A percentile compares a stretch with the other conserved stretches of the same genome.
Evolutionary conservation across 1,140 invertebrate genomes (phyloP).

Genomic region (Batillaria attramentaria): DNA sequence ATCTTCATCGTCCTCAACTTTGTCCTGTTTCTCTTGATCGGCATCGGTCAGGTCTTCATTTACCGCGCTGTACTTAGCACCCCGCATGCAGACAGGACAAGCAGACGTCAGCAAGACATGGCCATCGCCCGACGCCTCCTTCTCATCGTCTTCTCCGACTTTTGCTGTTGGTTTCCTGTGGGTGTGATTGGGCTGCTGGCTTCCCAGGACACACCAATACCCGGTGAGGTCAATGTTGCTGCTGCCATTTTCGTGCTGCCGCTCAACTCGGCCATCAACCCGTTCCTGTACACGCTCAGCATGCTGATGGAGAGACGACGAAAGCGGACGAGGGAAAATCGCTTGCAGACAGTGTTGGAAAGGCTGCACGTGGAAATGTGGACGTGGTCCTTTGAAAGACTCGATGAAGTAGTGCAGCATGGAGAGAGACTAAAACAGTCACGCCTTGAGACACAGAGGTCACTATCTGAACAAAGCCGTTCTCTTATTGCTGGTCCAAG

Average conservation of each 20-base stretch:
- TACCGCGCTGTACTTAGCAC: not conserved
- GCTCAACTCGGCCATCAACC: not conserved
- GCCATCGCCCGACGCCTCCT: not conserved
- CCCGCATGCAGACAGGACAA: not conserved
- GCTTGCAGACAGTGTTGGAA: no score
- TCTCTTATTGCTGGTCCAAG: no score
- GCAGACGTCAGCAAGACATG: not conserved
- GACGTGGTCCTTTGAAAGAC: no score
- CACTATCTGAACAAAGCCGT: no score
- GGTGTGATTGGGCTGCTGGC: not conserved
- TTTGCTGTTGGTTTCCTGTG: not conserved
- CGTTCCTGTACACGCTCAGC: not conserved
- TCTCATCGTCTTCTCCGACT: not conserved
- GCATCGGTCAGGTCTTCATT: not conserved
- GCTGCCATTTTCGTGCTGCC: not conserved
- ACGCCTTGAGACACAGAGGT: no score
- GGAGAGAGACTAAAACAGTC: no score
- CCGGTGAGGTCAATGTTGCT: conserved; percentile 5
- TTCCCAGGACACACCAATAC: not conserved
- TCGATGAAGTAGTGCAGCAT: no score
- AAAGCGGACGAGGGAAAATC: no score
- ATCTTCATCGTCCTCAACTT: not conserved
- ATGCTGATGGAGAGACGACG: not conserved
- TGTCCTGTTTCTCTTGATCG: not conserved
- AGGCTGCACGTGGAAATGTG: no score